Conservation (phyloP, 2,888 invertebrate species). For the Synergus japonicus region DNA sequence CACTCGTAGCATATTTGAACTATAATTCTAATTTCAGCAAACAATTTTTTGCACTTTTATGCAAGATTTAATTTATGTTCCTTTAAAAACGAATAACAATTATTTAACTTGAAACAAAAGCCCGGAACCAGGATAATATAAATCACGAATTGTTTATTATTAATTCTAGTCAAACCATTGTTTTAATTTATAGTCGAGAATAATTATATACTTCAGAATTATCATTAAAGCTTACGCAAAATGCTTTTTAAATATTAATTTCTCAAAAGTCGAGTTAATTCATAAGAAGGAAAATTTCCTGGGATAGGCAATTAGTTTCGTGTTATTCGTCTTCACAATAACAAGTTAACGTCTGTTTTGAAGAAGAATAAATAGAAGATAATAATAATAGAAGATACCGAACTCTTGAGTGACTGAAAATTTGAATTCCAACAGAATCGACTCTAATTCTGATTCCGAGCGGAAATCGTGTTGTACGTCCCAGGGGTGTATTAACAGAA, state of each 20-base stretch:
- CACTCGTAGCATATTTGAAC: not conserved
- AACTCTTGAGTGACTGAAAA: not conserved
- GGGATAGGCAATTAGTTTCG: not conserved
- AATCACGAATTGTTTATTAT: not conserved
- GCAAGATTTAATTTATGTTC: not conserved
- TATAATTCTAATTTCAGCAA: not conserved
- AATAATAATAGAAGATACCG: too few species aligned
- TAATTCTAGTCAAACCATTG: not conserved
- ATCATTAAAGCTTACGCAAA: not conserved
- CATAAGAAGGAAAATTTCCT: not conserved
- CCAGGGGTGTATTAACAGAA: too few species aligned
- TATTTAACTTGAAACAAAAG: conserved; percentile 9
- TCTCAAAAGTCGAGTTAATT: not conserved
- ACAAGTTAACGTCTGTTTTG: too few species aligned
- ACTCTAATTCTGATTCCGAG: too few species aligned
- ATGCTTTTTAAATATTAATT: not conserved
- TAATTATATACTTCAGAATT: not conserved
- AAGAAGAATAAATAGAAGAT: too few species aligned
- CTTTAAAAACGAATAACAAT: not conserved
- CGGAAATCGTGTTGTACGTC: too few species aligned
- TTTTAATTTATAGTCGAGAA: conserved; percentile 17
- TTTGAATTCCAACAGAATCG: not conserved
- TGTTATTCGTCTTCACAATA: too few species aligned
- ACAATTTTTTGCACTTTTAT: not conserved
- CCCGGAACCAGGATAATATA: not conserved